Base-by-base conservation (phyloP, 2,797 vertebrate species). In the Aeoliscus strigatus region DNA sequence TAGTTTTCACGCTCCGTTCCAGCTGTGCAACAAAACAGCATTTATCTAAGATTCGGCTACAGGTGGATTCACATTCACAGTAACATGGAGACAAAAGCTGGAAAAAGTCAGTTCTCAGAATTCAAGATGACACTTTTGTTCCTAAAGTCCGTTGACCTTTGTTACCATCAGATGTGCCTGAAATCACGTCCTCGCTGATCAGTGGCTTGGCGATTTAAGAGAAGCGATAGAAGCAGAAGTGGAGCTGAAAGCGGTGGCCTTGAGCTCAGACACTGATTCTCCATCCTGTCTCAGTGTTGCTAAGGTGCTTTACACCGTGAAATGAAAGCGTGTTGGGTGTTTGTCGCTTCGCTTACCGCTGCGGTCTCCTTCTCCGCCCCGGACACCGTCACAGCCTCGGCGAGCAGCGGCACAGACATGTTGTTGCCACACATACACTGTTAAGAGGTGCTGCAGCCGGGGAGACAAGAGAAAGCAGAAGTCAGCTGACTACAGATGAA, bases 341-440 rank as follows among this genome's bases (percentile, higher is more conserved):
- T 8, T 13, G 4, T 12, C 7, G 15, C 9, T 37, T 2, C 4
- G 72, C 94, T 96, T 85, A 99, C 96, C 89, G 87, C 94, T 0
- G 93, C 96, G 1, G 95, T 98, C 87, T 97, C 95, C 88, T 93
- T 93, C 88, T 96, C 93, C 59, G 73, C 82, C 86, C 91, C 95
- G 39, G 93, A 92, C 83, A 99, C 84, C 11, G 93, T 97, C 87
- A 93, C 92, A 51, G 96, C 95, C 59, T 99, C 93, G 25, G 91
- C 86, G 70, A 99, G 95, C 90, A 96, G 91, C 88, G 95, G 96
- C 84, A 94, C 89, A 92, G 96, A 99, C 96, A 99, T 99, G 90
- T 93, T 97, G 91, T 99, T 99, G 89, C 95, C 96, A 88, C 96
- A 99, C 96, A 99, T 99, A 95, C 95, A 99, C 92, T 76, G 88